Evolutionary conservation across 1,140 invertebrate species (phyloP), one percentile per base, ranked within the genome.

Genomic region (Rhagoletis zephyria): DNA sequence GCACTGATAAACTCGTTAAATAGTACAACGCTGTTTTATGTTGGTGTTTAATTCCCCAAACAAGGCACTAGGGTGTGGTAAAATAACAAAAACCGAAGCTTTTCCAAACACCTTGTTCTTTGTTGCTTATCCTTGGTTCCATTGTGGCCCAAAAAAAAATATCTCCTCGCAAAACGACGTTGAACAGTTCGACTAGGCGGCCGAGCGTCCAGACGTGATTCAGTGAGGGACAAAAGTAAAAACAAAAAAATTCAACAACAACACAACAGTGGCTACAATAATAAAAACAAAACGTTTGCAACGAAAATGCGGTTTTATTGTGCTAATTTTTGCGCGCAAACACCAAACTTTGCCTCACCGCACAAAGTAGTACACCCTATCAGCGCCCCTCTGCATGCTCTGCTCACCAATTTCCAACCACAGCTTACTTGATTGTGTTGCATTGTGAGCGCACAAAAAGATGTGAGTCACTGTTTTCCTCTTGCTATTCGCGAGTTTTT

Each of bases 1-100:
- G 42, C 40, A 12, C 45, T 74, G 67, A 74, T 74, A 74, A 74
- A 74, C 67, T 74, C 67, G 42, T 14, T 74, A 40, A 74, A 74
- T 74, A 30, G 30, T 30, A 45, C 42, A 40, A 74, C 67, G 40
- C 42, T 45, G 67, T 74, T 74, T 74, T 16, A 45, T 74, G 67
- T 42, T 42, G 42, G 30, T 74, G 40, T 48, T 74, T 45, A 48
- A 74, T 74, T 74, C 67, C 67, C 67, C 45, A 74, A 45, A 45
- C 30, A n/a, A 42, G 67, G 67, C 40, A 56, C 5, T 0, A 56
- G 67, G 42, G 42, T 45, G 67, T 74, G 42, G 12, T 7, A 10
- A 56, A 56, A 56, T 7, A 56, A 56, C 51, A 56, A 56, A 56
- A 5, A 30, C 30, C 30, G 30, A 30, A 63, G 61, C 61, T 5